Evolutionary conservation across 2,888 invertebrate genomes (phyloP), one percentile per base, ranked within the genome.

Genomic region (Allygus modestus): DNA sequence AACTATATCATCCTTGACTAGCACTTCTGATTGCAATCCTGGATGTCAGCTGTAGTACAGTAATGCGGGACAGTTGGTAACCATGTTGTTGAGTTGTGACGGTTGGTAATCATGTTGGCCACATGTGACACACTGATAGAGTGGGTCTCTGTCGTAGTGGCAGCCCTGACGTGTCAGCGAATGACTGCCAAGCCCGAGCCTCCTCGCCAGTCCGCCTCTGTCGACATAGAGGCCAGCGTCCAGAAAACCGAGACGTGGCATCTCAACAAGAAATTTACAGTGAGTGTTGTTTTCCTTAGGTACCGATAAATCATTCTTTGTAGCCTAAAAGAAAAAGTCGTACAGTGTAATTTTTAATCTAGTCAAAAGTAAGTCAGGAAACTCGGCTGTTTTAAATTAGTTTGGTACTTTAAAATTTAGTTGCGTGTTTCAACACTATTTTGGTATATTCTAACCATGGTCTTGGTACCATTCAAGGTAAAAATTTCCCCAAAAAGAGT

Each of bases 241-340:
- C 88, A 89, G 33, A 91, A 91, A 87, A 90, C 91, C 41, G 91
- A 91, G 87, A 90, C 91, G 2, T 90, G 91, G 90, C 90, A 91
- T 85, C 90, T 90, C 84, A 90, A 90, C 79, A 91, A 91, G 87
- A 91, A 91, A 88, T 91, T 89, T 88, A 91, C 91, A 71, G 91
- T 91, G 87, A 89, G 90, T 84, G 20, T 51, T 17, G 51, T 11
- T 51, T n/a, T n/a, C n/a, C n/a, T n/a, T n/a, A n/a, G n/a, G n/a
- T 41, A 41, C 11, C 41, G n/a, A n/a, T n/a, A 11, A 46, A 46
- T 11, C 11, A 46, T 46, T 12, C 15, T 46, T 46, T 46, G n/a
- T n/a, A n/a, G n/a, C n/a, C n/a, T n/a, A n/a, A n/a, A n/a, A n/a
- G n/a, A n/a, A n/a, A n/a, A n/a, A n/a, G n/a, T n/a, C n/a, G n/a